These are phyloP conservation scores for Crocallis elinguaria DNA, from an alignment of 2,888 invertebrate genomes.

Conservation along the genomic window DNA sequence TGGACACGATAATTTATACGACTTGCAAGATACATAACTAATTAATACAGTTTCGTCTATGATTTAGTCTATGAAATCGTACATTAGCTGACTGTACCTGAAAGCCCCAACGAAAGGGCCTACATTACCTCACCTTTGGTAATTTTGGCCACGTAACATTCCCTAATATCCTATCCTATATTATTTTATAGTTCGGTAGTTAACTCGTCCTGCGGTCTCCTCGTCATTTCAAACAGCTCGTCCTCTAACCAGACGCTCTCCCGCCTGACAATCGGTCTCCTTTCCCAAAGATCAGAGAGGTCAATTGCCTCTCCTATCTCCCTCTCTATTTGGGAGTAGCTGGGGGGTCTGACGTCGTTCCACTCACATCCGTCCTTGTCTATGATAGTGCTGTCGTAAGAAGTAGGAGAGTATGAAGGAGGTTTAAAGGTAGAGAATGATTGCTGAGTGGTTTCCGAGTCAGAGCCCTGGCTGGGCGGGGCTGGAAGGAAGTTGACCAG, in stretches of 20 bases:
- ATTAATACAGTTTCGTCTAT: too few species aligned
- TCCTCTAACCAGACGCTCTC: conserved; percentile 90
- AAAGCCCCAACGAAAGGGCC: too few species aligned
- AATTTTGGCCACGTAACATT: not conserved
- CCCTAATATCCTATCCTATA: conserved; percentile 13
- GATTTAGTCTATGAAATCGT: too few species aligned
- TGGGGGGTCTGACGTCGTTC: conserved; percentile 83
- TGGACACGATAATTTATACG: too few species aligned
- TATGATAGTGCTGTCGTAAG: conserved; percentile 74
- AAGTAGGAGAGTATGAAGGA: conserved; percentile 79
- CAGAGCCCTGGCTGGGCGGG: conserved; percentile 77
- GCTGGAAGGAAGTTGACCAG: conserved; percentile 91
- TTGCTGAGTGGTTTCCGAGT: conserved; percentile 72
- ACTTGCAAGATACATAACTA: too few species aligned
- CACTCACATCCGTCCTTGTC: conserved; percentile 81
- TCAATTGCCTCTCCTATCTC: conserved; percentile 68
- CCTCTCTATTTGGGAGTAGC: conserved; percentile 76
- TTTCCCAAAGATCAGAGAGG: conserved; percentile 79
- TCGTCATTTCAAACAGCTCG: conserved; percentile 92
- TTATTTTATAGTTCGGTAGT: conserved; percentile 90
- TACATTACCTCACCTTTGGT: not conserved
- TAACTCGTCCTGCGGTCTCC: conserved; percentile 94
- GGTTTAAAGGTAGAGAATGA: conserved; percentile 82
- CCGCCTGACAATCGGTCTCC: conserved; percentile 75
- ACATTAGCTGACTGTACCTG: too few species aligned